Evolutionary conservation across 92 coral and sea anemone genomes (phyloP), one percentile per base, ranked within the genome.

Genomic region (Zoanthus solanderi): DNA sequence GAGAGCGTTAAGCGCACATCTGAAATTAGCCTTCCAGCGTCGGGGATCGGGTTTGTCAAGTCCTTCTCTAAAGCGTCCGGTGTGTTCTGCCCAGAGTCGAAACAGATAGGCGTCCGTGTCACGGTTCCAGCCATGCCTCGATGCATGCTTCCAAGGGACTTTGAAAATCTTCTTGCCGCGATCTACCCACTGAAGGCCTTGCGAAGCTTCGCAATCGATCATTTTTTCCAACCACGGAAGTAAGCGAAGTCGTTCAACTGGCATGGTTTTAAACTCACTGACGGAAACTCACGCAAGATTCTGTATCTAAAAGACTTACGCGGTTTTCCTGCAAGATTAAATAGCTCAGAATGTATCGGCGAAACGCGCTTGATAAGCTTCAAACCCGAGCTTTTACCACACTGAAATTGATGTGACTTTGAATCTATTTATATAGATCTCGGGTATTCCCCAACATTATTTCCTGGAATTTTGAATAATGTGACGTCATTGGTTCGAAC

Each of bases 131-230:
- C 99, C 96, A 71, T 97, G 99, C 76, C 98, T 94, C 18, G 99
- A 97, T 29, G 98, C 99, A 81, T 97, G 99, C 83, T 95, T 97
- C 99, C 99, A 97, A 13, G 98, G 84, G 67, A 97, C 98, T 89
- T 93, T 94, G 63, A 97, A 97, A 68, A 94, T 86, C 73, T 90
- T 91, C 42, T 94, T 93, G 52, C 81, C 84, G 1, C 92, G 87
- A 32, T 97, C 98, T 12, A 90, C 93, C 99, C 99, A 97, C 79
- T 92, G 88, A 0, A 97, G 89, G 5, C 99, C 99, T 0, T 94
- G 99, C 8, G 92, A 88, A 28, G 75, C 79, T 23, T 90, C 94
- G 13, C 80, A 78, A 83, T 97, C 93, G 18, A 94, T 85, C 78
- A 88, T 90, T 75, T 75, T 90, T 78, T 92, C 95, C 53, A 97